phyloP scores from a whole-genome alignment of 2,888 invertebrate species.

The Pilophorus perplexus region DNA sequence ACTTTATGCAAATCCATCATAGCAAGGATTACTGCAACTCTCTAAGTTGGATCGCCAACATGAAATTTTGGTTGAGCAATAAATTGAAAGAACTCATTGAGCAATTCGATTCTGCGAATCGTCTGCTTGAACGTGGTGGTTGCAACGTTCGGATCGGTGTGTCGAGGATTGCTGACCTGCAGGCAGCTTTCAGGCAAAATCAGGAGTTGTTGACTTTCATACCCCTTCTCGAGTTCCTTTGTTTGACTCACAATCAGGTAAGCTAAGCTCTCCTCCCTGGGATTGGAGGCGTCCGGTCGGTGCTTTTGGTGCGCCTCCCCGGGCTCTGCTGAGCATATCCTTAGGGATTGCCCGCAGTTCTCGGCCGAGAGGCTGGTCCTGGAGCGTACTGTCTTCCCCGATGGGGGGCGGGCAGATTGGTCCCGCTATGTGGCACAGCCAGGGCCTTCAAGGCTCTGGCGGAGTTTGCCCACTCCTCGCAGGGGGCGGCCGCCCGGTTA shows the following conservation, averaged over 20 bases:
- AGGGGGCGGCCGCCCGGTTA: too few relatives aligned
- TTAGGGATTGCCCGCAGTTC: too few relatives aligned
- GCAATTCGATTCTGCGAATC: slow-evolving; percentile 6
- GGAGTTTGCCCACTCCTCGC: too few relatives aligned
- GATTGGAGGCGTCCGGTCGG: too few relatives aligned
- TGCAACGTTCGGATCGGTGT: background rate
- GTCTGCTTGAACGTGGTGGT: background rate
- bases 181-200: background rate
- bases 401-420: too few relatives aligned
- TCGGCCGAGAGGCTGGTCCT: too few relatives aligned
- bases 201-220: background rate
- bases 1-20: background rate
- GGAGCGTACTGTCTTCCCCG: too few relatives aligned
- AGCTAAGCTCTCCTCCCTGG: too few relatives aligned
- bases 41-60: background rate
- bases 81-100: slow-evolving; percentile 10
- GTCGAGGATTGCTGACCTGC: background rate
- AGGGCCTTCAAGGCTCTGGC: too few relatives aligned
- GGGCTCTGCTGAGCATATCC: too few relatives aligned
- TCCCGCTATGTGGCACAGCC: too few relatives aligned
- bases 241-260: slow-evolving; percentile 1
- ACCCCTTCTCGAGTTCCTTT: background rate
- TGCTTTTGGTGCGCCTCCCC: too few relatives aligned
- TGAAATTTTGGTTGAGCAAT: background rate
- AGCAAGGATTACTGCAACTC: background rate